Percentiles rank a stretch among this genome's conserved stretches.
These are phyloP conservation scores for Trypoxylus dichotomus DNA, from an alignment of 1,140 invertebrate species.

Conservation along the genomic window DNA sequence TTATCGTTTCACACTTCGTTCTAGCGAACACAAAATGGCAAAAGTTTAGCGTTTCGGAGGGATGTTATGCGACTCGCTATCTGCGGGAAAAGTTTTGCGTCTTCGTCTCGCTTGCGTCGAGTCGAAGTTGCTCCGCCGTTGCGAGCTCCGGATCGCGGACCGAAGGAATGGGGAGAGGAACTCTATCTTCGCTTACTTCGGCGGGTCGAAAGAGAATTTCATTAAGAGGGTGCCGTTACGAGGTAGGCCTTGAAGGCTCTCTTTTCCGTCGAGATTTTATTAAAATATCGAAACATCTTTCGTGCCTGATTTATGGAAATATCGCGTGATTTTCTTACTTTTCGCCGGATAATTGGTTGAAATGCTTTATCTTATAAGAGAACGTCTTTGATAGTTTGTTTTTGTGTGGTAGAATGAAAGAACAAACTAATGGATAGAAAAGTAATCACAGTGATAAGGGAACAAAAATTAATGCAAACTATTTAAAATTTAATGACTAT, in stretches of 20 bases:
- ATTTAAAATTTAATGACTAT: no score
- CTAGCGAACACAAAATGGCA: slow-evolving; percentile 41
- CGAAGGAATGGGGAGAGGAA: not conserved
- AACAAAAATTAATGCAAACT: no score
- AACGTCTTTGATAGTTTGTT: no score
- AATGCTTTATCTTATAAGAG: not conserved
- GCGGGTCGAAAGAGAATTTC: slow-evolving; percentile 23
- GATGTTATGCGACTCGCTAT: slow-evolving; percentile 30
- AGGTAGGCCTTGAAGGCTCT: not conserved
- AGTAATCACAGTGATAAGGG: no score
- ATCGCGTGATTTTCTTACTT: not conserved
- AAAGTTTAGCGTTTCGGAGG: slow-evolving; percentile 37
- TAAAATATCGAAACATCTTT: slow-evolving; percentile 30
- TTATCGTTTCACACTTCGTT: slow-evolving; percentile 41
- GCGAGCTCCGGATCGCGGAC: not conserved
- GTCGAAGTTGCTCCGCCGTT: no score
- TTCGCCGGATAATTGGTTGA: not conserved
- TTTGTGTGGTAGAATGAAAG: no score
- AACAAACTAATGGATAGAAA: not conserved
- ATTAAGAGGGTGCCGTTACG: slow-evolving; percentile 20
- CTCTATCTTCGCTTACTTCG: slow-evolving; percentile 28
- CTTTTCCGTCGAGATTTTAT: slow-evolving; percentile 17
- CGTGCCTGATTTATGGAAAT: not conserved
- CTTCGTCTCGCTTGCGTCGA: not conserved
- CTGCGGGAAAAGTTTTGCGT: slow-evolving; percentile 32